phyloP scores from a whole-genome alignment of 2,113 vertebrate species.

The Phoxinus phoxinus region DNA sequence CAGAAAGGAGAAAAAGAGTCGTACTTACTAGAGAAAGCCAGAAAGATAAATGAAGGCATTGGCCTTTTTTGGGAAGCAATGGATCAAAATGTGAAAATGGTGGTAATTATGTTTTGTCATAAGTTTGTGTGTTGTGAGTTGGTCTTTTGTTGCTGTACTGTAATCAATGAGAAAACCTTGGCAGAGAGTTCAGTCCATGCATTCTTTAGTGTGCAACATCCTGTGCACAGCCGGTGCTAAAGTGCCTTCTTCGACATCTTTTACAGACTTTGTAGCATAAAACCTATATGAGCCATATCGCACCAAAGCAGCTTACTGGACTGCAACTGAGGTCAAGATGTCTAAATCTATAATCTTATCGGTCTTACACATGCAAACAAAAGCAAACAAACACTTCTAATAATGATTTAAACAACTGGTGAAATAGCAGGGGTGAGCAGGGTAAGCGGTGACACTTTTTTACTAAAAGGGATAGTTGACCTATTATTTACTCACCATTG shows the following conservation, averaged over 20 bases:
- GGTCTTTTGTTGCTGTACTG: neutral
- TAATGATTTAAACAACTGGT: neutral
- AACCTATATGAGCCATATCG: neutral
- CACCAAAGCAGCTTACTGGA: neutral
- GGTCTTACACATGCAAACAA: neutral
- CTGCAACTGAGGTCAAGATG: neutral
- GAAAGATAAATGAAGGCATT: neutral
- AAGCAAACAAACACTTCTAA: neutral
- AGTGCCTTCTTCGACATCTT: neutral
- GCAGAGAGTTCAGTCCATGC: neutral
- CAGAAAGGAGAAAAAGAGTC: neutral
- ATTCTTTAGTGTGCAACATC: neutral
- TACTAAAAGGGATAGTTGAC: neutral
- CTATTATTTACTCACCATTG: neutral
- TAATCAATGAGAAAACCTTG: neutral
- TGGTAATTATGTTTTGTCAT: neutral
- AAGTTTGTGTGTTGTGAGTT: neutral
- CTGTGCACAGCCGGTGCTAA: neutral
- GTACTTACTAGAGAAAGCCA: neutral
- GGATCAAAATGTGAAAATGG: neutral
- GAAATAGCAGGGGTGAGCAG: neutral
- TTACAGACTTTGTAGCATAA: neutral
- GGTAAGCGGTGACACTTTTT: neutral
- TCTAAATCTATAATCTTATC: conserved; percentile 2
- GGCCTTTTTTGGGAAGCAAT: neutral